Base-by-base conservation (phyloP, 2,888 invertebrate species). In the Melieria picta region DNA sequence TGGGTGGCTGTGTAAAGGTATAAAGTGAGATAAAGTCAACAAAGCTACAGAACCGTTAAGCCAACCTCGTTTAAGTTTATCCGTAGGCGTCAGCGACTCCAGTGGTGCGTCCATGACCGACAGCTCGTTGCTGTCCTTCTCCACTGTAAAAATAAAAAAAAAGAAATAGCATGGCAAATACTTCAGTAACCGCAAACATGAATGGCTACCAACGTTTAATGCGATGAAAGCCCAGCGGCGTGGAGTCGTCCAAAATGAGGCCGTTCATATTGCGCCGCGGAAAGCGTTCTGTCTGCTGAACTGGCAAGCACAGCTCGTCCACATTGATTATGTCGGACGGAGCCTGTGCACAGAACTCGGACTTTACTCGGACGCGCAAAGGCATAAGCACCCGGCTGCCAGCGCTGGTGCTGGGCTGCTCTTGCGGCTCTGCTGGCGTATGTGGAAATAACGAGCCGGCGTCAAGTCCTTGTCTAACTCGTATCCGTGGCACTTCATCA, bases 11-110 rank as follows among this genome's bases (percentile, higher is more conserved):
- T 55, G 30, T 30, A 30, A 30, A 30, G 30, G 30, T 30, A 30
- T 30, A 30, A 30, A 30, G 3, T 30, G 30, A 30, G 30, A 30
- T 30, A 30, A 30, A 30, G 3, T 30, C 2, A 30, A 30, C 30
- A 30, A 2, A 30, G 30, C 30, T 30, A 30, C 30, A 30, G 30
- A 30, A 30, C 30, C 2, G 30, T 30, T 30, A 3, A 30, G 47
- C 46, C 62, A 60, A 75, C 77, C 74, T 57, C 71, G 70, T 71
- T 76, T 63, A n/a, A 65, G 72, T 47, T 73, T 75, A 63, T 75
- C 72, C 16, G 61, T 71, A 0, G 72, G 72, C 11, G 67, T 72
- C 58, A 74, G 63, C 46, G 16, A 47, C 3, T 56, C 61, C 56
- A 42, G 10, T 56, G 50, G 48, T n/a, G n/a, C 9, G 4, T 48